Conservation (phyloP, 2,797 vertebrate species). For the Muscicapa striata region DNA sequence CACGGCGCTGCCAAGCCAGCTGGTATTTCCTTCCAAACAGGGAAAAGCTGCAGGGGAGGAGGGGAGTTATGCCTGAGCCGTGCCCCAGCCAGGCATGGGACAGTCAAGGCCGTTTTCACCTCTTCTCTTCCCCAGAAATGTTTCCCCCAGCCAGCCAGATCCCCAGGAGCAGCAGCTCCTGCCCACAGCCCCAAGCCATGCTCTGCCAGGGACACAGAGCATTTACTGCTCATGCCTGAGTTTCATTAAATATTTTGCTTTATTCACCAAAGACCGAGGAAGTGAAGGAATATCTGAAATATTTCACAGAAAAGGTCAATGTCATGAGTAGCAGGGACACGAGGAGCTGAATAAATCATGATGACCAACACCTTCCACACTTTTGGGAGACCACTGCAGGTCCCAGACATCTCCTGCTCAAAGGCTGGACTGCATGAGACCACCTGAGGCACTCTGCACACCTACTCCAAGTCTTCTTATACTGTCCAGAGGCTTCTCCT, state of each 20-base stretch:
- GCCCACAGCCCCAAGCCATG: neutral
- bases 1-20: neutral
- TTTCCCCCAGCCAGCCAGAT: neutral
- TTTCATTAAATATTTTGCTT: neutral
- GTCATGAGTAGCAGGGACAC: neutral
- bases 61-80: rapidly evolving
- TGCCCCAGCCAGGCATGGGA: neutral
- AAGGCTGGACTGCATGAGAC: rapidly evolving
- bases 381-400: neutral
- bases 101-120: neutral
- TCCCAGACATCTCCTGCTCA: neutral
- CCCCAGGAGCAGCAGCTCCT: neutral
- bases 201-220: neutral
- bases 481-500: neutral
- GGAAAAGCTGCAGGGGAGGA: neutral
- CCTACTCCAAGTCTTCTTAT: neutral
- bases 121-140: neutral
- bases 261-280: neutral
- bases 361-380: neutral
- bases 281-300: neutral
- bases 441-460: neutral
- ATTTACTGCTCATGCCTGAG: neutral
- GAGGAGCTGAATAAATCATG: neutral
- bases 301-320: neutral
- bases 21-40: neutral